Evolutionary conservation across 2,888 invertebrate genomes (phyloP), one percentile per base, ranked within the genome.

Genomic region (Idaea aversata): DNA sequence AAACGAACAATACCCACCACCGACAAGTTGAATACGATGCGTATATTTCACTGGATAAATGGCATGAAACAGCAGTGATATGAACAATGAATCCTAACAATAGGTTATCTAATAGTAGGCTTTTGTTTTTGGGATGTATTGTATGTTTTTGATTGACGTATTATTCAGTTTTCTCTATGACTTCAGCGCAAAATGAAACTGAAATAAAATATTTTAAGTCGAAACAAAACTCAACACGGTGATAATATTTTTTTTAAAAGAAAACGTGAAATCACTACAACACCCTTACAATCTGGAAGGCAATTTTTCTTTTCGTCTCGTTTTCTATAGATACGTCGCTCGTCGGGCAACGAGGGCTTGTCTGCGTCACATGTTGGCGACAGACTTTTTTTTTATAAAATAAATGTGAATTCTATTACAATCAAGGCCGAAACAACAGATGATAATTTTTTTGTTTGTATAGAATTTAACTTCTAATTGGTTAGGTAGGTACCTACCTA

Each of bases 341-440:
- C 15, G 25, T 61, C n/a, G 59, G 58, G 34, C 10, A 25, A 25
- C 16, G 59, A 25, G 13, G 59, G 34, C 16, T 70, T 67, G 57
- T 66, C 67, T 65, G 70, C 63, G 70, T 63, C 70, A 70, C 70
- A 72, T 70, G 70, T 69, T 72, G 63, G 66, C 59, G 65, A 68
- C 65, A 67, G 65, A 47, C 69, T 69, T 64, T 66, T 59, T 59
- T 10, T 3, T 59, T 59, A 59, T 13, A 59, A 59, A 15, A 47
- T 47, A 10, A 47, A 47, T 47, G 6, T 10, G 47, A 10, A 47
- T 47, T 47, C 47, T 47, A 47, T 47, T 47, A 47, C 47, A 47
- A 47, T 47, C 47, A 47, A 36, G 13, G 47, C 10, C 3, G 4
- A 47, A 47, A 47, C 13, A 47, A 47, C 13, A 47, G 47, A 7